These are phyloP conservation scores for Rhyacophila brunnea DNA, from an alignment of 1,140 invertebrate genomes.

Conservation along the genomic window DNA sequence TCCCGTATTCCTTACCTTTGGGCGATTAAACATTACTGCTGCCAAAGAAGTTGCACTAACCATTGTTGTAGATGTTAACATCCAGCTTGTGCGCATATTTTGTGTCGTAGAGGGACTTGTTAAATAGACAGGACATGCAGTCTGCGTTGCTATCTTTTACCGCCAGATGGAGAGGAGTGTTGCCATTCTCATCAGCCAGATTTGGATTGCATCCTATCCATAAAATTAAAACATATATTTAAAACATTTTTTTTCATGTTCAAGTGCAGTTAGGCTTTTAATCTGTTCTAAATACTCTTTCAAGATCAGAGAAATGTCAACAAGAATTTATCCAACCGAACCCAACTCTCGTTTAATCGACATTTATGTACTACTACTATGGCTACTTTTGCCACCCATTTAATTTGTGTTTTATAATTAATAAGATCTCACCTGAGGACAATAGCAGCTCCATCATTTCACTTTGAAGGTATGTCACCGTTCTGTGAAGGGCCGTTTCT, in stretches of 20 bases:
- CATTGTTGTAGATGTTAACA: conserved; percentile 19
- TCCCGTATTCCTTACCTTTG: no score
- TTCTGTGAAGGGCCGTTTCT: conserved; percentile 20
- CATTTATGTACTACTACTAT: neutral
- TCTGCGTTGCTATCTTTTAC: conserved; percentile 9
- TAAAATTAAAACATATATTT: neutral
- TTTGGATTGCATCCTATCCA: conserved; percentile 19
- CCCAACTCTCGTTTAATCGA: neutral
- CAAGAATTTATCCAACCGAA: neutral
- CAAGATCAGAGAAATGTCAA: neutral
- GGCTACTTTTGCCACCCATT: no score
- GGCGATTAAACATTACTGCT: no score
- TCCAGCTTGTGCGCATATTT: conserved; percentile 12
- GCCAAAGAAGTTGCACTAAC: no score
- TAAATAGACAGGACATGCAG: conserved; percentile 16
- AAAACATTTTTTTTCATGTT: neutral
- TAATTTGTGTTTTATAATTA: no score
- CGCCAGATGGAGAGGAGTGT: conserved; percentile 15
- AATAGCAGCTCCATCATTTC: conserved; percentile 9
- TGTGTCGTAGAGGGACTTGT: conserved; percentile 6
- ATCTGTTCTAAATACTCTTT: neutral
- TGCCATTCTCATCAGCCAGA: conserved; percentile 18
- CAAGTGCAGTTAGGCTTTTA: neutral
- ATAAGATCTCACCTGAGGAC: conserved; percentile 6
- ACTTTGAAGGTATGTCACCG: conserved; percentile 1